A percentile compares a stretch with the other conserved stretches of the same genome.
phyloP scores from a whole-genome alignment of 1,140 invertebrate genomes.

The Gerris buenoi region DNA sequence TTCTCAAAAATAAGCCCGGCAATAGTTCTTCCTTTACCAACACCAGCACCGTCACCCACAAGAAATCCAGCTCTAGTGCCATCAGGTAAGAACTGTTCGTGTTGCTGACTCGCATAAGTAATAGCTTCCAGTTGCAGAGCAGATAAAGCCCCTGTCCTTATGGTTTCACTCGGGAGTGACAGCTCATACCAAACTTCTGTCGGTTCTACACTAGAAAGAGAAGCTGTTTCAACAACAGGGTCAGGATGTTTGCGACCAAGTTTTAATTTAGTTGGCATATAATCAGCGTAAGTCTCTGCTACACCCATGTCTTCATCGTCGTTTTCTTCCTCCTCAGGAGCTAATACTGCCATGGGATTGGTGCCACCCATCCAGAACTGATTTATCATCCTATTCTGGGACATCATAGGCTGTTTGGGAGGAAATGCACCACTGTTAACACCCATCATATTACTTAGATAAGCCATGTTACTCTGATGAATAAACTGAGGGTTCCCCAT shows the following conservation, averaged over 20 bases:
- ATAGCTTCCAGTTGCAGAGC: slow-evolving; percentile 94
- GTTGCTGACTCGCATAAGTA: slow-evolving; percentile 90
- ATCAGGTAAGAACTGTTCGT: slow-evolving; percentile 79
- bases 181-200: slow-evolving; percentile 85
- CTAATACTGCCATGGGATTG: slow-evolving; percentile 10
- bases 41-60: slow-evolving; percentile 95
- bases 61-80: slow-evolving; percentile 87
- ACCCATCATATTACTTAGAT: neutral
- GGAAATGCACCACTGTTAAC: neutral
- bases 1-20: slow-evolving; percentile 98
- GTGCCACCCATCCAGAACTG: neutral
- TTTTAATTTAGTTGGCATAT: slow-evolving; percentile 92
- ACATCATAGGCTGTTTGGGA: neutral
- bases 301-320: slow-evolving; percentile 96
- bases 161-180: slow-evolving; percentile 66
- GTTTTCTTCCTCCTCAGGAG: slow-evolving; percentile 59
- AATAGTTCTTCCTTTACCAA: slow-evolving; percentile 96
- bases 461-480: neutral
- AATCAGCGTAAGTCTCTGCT: slow-evolving; percentile 94
- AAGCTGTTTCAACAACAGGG: slow-evolving; percentile 97
- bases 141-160: slow-evolving; percentile 73
- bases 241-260: slow-evolving; percentile 93
- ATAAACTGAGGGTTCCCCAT: neutral
- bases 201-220: slow-evolving; percentile 87
- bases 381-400: neutral